phyloP scores from a whole-genome alignment of 2,113 vertebrate species.

The Andinoacara biseriatus region DNA sequence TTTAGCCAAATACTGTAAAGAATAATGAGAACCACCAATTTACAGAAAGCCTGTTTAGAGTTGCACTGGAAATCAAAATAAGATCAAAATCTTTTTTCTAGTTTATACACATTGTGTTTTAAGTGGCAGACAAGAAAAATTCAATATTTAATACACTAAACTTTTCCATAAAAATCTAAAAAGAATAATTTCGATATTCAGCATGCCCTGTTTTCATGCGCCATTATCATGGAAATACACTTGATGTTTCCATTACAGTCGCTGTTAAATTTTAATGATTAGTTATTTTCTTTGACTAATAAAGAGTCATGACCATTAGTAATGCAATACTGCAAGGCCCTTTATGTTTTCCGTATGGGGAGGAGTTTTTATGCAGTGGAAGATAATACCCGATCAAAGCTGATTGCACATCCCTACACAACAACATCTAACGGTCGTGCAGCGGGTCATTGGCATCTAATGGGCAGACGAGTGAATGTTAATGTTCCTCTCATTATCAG shows the following conservation, averaged over 20 bases:
- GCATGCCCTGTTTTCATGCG: not conserved
- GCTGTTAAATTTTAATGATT: not conserved
- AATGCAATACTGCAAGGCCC: constrained; percentile 11
- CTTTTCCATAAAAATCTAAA: not conserved
- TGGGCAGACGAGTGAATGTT: constrained; percentile 67
- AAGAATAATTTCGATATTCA: not conserved
- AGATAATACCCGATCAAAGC: constrained; percentile 53
- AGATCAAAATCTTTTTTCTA: not conserved
- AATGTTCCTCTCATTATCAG: constrained; percentile 69
- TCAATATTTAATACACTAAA: not conserved
- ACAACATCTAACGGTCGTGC: constrained; percentile 52
- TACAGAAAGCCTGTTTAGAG: not conserved
- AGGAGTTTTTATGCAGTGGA: constrained; percentile 16
- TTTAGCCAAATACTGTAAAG: not conserved
- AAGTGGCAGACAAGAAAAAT: not conserved
- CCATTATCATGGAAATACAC: not conserved
- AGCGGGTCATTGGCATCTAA: constrained; percentile 64
- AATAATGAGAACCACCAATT: not conserved
- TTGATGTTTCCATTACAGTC: not conserved
- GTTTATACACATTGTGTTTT: not conserved
- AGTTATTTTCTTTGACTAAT: constrained; percentile 14
- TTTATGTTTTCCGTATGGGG: constrained; percentile 26
- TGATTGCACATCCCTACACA: constrained; percentile 44
- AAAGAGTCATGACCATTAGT: constrained; percentile 13
- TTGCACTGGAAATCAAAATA: not conserved